These are phyloP conservation scores for Melanotus villosus DNA, from an alignment of 2,888 invertebrate genomes.

Conservation along the genomic window DNA sequence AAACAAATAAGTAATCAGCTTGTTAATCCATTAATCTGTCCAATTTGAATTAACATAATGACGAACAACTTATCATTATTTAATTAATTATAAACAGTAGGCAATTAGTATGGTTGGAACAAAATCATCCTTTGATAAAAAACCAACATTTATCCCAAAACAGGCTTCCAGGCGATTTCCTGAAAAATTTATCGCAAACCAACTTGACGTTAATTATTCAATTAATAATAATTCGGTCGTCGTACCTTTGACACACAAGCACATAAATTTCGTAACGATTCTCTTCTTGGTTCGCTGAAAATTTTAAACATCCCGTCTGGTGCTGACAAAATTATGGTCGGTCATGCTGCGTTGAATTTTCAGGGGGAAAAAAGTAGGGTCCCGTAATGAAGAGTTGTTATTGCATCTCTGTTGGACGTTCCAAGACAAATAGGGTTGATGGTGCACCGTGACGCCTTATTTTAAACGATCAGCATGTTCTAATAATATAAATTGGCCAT, in stretches of 20 bases:
- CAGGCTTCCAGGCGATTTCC: too few species aligned
- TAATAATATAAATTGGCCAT: constrained; percentile 47
- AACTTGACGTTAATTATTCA: not conserved
- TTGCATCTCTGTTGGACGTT: constrained; percentile 10
- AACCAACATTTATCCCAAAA: too few species aligned
- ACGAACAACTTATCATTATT: too few species aligned
- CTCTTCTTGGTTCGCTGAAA: not conserved
- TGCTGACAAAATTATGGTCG: constrained; percentile 4
- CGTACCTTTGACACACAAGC: not conserved
- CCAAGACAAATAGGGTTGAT: constrained; percentile 24
- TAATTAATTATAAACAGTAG: too few species aligned
- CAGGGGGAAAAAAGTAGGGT: not conserved
- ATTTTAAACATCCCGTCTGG: not conserved
- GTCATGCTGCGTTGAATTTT: constrained; percentile 6
- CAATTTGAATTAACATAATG: too few species aligned
- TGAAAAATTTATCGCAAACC: too few species aligned
- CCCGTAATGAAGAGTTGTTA: constrained; percentile 4
- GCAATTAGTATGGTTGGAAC: too few species aligned
- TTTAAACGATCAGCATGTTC: constrained; percentile 44
- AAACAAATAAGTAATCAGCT: too few species aligned
- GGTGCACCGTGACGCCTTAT: constrained; percentile 42
- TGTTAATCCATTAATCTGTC: too few species aligned
- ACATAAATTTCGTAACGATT: not conserved
- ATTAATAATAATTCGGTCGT: not conserved
- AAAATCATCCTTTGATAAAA: too few species aligned